phyloP scores from a whole-genome alignment of 1,140 invertebrate genomes.

The Drusus annulatus region DNA sequence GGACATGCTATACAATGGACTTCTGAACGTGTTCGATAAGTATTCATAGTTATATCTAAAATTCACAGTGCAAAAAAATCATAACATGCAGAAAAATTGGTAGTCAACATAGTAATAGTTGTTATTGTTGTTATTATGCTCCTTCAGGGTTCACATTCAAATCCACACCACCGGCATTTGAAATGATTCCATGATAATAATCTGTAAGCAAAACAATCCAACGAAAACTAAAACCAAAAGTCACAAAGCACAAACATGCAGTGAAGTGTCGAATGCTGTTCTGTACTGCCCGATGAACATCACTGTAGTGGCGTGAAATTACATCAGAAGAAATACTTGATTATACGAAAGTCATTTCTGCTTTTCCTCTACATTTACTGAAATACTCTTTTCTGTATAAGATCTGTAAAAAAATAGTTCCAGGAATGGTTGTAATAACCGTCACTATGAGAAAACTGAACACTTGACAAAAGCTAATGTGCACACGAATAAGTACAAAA shows the following conservation, averaged over 20 bases:
- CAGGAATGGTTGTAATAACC: too few relatives aligned
- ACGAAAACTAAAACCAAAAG: background rate
- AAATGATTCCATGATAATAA: background rate
- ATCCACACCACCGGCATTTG: too few relatives aligned
- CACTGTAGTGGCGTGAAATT: background rate
- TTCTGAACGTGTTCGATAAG: too few relatives aligned
- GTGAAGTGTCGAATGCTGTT: constrained; percentile 34
- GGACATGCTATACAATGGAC: too few relatives aligned
- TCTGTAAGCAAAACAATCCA: constrained; percentile 2
- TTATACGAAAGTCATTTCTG: background rate
- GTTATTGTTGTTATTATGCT: too few relatives aligned
- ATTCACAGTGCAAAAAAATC: constrained; percentile 27
- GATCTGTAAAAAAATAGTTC: too few relatives aligned
- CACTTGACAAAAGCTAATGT: constrained; percentile 38
- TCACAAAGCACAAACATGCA: constrained; percentile 38
- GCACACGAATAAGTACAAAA: constrained; percentile 40
- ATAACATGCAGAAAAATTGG: constrained; percentile 8
- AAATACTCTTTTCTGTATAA: background rate
- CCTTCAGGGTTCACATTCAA: too few relatives aligned
- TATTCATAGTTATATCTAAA: constrained; percentile 26
- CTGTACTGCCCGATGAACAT: constrained; percentile 11
- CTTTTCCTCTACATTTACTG: constrained; percentile 19
- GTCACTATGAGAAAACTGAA: background rate
- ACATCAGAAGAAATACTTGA: background rate
- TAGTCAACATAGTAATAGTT: too few relatives aligned